phyloP scores from a whole-genome alignment of 2,888 invertebrate species.

The Zygogramma bicolorata region DNA sequence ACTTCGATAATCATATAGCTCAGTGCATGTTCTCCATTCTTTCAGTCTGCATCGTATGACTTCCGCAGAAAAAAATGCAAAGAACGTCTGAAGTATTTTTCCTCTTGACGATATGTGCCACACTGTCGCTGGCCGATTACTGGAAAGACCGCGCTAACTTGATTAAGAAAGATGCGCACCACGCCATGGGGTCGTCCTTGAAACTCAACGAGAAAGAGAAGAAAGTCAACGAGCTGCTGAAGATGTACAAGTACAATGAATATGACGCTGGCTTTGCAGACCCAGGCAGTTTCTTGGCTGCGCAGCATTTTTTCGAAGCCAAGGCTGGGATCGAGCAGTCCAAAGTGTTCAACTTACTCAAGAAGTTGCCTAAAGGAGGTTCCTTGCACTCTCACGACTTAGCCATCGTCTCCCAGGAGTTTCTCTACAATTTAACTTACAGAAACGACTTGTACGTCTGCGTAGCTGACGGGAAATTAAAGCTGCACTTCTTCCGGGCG shows the following conservation, averaged over 20 bases:
- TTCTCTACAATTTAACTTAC: slow-evolving; percentile 74
- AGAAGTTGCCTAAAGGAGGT: slow-evolving; percentile 81
- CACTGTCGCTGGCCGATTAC: slow-evolving; percentile 37
- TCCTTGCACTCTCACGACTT: slow-evolving; percentile 77
- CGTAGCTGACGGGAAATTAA: slow-evolving; percentile 16
- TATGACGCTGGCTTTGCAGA: slow-evolving; percentile 55
- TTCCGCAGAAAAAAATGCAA: neutral
- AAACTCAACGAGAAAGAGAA: slow-evolving; percentile 61
- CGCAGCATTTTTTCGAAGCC: slow-evolving; percentile 75
- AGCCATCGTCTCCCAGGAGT: slow-evolving; percentile 73
- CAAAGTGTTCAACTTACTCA: slow-evolving; percentile 75
- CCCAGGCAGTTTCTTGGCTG: slow-evolving; percentile 70
- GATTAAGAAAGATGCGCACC: slow-evolving; percentile 41
- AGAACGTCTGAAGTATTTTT: neutral
- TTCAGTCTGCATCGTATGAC: neutral
- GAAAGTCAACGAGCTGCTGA: slow-evolving; percentile 56
- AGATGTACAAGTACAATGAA: slow-evolving; percentile 57
- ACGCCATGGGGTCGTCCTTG: slow-evolving; percentile 47
- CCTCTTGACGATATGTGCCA: neutral
- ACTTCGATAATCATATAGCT: neutral
- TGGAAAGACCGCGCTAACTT: slow-evolving; percentile 49
- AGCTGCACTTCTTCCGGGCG: slow-evolving; percentile 28
- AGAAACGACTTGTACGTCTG: slow-evolving; percentile 45
- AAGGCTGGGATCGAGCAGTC: slow-evolving; percentile 72
- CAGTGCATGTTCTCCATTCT: neutral